Conservation (phyloP, 2,888 invertebrate species). For the Lepas anatifera region DNA sequence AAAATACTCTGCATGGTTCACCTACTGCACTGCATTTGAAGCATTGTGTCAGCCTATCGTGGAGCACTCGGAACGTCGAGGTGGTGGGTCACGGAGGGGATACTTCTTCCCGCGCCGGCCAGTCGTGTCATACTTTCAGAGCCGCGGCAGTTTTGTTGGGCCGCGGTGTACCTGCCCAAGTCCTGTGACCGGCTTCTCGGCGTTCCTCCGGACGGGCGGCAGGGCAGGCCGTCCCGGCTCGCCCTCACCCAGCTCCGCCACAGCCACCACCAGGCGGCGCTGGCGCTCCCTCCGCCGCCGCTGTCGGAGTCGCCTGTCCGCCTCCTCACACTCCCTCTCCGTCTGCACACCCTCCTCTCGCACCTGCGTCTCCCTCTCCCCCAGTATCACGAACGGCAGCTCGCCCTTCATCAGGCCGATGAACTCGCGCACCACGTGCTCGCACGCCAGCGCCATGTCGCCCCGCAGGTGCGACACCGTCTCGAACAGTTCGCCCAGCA, state of each 20-base stretch:
- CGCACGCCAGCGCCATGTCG: not conserved
- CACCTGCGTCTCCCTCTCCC: not conserved
- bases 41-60: too few relatives aligned
- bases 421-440: slow-evolving; percentile 1
- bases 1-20: too few relatives aligned
- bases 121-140: too few relatives aligned
- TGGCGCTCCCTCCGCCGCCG: not conserved
- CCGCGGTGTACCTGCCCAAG: too few relatives aligned
- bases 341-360: not conserved
- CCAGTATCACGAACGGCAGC: not conserved
- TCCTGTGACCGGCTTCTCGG: too few relatives aligned
- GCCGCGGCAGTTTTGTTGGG: too few relatives aligned
- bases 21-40: too few relatives aligned
- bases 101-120: too few relatives aligned
- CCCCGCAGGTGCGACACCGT: not conserved
- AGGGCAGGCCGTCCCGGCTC: not conserved
- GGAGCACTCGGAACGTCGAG: too few relatives aligned
- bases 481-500: not conserved
- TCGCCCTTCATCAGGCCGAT: not conserved
- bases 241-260: not conserved
- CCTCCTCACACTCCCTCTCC: not conserved
- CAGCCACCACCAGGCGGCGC: not conserved
- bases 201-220: not conserved
- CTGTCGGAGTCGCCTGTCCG: not conserved
- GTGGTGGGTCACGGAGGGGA: too few relatives aligned